phyloP scores from a whole-genome alignment of 1,140 invertebrate species.

The Trinorchestia longiramus region DNA sequence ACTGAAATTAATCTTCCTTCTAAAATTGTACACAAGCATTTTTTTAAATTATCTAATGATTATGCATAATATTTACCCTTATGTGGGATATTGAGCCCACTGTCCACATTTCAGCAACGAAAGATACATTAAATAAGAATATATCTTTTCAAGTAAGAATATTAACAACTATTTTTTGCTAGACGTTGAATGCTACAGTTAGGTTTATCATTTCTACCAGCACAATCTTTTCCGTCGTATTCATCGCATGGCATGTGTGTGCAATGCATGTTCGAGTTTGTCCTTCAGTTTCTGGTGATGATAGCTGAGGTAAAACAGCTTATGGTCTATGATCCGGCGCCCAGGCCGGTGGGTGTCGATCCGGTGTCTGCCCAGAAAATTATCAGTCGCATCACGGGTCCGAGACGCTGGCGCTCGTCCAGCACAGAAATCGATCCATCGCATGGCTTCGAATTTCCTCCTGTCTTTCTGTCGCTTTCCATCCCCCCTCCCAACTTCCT shows the following conservation, averaged over 20 bases:
- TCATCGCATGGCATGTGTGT: background rate
- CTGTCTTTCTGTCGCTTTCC: background rate
- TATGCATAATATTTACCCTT: too few species aligned
- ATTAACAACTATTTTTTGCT: background rate
- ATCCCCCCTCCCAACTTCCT: background rate
- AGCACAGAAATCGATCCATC: slow-evolving; percentile 41
- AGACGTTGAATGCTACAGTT: background rate
- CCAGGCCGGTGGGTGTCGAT: background rate
- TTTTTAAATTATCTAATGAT: too few species aligned
- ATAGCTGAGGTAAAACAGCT: background rate
- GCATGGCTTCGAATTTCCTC: slow-evolving; percentile 28
- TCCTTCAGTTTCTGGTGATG: background rate
- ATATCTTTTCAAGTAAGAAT: background rate
- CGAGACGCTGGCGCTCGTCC: slow-evolving; percentile 35
- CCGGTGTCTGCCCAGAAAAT: slow-evolving; percentile 14
- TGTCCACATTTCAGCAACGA: too few species aligned
- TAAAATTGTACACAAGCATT: too few species aligned
- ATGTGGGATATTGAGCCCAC: too few species aligned
- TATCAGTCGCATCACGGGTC: slow-evolving; percentile 20
- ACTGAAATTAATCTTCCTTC: too few species aligned
- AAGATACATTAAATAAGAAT: background rate
- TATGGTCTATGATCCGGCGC: background rate
- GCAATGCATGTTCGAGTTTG: background rate
- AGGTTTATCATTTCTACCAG: background rate
- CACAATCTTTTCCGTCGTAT: background rate